Conservation (phyloP, 1,140 invertebrate species). For the Pachyrhynchus sulphureomaculatus region DNA sequence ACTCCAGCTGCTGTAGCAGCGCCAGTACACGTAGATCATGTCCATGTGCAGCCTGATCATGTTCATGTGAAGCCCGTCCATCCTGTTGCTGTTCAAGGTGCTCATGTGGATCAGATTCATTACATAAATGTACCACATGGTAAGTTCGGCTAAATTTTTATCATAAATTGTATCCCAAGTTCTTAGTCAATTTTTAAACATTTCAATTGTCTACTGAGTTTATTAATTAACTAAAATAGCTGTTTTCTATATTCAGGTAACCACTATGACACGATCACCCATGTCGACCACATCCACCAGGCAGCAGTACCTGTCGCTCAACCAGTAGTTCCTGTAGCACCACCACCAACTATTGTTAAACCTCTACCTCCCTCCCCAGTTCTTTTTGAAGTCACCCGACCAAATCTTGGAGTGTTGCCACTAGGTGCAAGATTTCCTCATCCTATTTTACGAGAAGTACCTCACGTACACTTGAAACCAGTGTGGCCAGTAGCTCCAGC, state of each 20-base stretch:
- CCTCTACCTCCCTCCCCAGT: conserved; percentile 31
- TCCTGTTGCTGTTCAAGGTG: neutral
- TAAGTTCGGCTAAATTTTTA: neutral
- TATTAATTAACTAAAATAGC: too few species aligned
- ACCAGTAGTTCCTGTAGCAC: conserved; percentile 10
- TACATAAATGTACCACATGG: conserved; percentile 20
- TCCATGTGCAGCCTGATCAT: conserved; percentile 6
- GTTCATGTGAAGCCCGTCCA: conserved; percentile 3
- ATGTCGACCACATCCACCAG: conserved; percentile 27
- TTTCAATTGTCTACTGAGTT: too few species aligned
- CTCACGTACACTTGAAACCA: conserved; percentile 7
- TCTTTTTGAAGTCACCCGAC: conserved; percentile 40
- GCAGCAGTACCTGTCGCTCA: conserved; percentile 2
- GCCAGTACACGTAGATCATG: neutral
- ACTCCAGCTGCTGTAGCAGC: conserved; percentile 8
- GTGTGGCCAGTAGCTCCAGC: conserved; percentile 7
- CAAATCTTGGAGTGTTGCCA: conserved; percentile 39
- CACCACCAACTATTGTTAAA: conserved; percentile 6
- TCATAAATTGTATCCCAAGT: too few species aligned
- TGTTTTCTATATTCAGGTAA: conserved; percentile 9
- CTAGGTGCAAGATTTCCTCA: conserved; percentile 34
- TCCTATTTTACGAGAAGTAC: conserved; percentile 29
- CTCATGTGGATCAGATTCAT: conserved; percentile 31
- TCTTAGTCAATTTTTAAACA: neutral
- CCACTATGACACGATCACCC: conserved; percentile 23